Percentiles rank a stretch among this genome's conserved stretches.
phyloP scores from a whole-genome alignment of 1,140 invertebrate genomes.

The Scaptomyza hsui region DNA sequence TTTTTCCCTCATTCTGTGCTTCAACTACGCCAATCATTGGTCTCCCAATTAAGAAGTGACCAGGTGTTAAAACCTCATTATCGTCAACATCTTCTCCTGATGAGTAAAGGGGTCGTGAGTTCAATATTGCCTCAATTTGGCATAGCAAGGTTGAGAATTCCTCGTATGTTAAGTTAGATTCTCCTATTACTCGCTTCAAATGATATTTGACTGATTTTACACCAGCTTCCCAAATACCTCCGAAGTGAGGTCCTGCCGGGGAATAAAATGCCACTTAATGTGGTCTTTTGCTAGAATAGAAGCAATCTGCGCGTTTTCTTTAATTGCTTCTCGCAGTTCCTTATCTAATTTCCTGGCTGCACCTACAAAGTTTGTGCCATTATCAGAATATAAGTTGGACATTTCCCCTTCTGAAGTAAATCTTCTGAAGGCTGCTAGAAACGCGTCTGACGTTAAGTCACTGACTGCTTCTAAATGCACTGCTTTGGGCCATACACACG shows the following conservation, averaged over 20 bases:
- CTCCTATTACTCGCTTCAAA: too few relatives aligned
- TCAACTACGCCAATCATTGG: too few relatives aligned
- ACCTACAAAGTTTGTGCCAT: neutral
- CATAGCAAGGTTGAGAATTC: too few relatives aligned
- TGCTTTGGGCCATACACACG: neutral
- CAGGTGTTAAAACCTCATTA: too few relatives aligned
- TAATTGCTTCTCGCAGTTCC: neutral
- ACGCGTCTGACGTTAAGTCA: neutral
- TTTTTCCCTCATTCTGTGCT: too few relatives aligned
- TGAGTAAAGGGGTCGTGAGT: too few relatives aligned
- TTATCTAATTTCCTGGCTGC: neutral
- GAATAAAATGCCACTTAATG: neutral
- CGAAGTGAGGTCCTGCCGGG: neutral
- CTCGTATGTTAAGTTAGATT: too few relatives aligned
- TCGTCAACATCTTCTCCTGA: too few relatives aligned
- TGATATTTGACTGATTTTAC: neutral
- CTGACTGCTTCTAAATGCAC: neutral
- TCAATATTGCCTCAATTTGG: too few relatives aligned
- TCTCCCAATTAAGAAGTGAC: conserved; percentile 2
- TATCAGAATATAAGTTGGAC: neutral
- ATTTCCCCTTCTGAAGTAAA: neutral
- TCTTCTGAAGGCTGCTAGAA: neutral
- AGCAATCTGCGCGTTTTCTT: neutral
- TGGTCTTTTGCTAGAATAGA: neutral
- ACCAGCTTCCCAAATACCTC: neutral